These are phyloP conservation scores for Masticophis lateralis DNA, from an alignment of 2,797 vertebrate genomes.

Conservation along the genomic window DNA sequence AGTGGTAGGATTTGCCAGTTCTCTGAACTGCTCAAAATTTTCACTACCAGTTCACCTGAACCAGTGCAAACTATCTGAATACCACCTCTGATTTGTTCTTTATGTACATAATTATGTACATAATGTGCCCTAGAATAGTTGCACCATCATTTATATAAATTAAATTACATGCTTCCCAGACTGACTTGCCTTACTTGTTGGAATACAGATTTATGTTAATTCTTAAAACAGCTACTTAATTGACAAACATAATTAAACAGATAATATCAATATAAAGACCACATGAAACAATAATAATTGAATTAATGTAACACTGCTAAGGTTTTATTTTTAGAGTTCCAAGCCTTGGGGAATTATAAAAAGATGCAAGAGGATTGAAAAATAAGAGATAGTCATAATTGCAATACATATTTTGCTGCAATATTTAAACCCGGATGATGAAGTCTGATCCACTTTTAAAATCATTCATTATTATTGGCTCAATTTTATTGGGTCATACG, in stretches of 20 bases:
- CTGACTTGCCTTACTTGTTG: not conserved
- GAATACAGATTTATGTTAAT: not conserved
- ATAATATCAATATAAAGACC: not conserved
- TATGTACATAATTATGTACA: not conserved
- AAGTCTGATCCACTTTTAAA: conserved; percentile 26
- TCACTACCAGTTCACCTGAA: too few relatives aligned
- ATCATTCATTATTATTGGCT: conserved; percentile 25
- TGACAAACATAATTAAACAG: not conserved
- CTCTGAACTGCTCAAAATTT: too few relatives aligned
- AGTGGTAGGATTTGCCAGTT: too few relatives aligned
- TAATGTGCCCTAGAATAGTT: not conserved
- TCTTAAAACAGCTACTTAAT: not conserved
- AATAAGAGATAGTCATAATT: conserved; percentile 21
- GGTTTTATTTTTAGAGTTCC: not conserved
- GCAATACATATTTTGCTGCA: conserved; percentile 44
- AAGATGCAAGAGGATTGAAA: conserved; percentile 2
- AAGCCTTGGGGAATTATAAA: not conserved
- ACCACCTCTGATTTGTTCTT: not conserved
- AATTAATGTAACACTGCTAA: not conserved
- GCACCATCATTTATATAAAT: not conserved
- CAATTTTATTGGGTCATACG: conserved; percentile 57
- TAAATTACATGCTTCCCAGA: not conserved
- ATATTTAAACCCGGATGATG: conserved; percentile 21
- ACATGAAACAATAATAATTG: not conserved
- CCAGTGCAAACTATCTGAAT: too few relatives aligned